Conservation (phyloP, 2,797 vertebrate genomes). For the Bufotes viridis region DNA sequence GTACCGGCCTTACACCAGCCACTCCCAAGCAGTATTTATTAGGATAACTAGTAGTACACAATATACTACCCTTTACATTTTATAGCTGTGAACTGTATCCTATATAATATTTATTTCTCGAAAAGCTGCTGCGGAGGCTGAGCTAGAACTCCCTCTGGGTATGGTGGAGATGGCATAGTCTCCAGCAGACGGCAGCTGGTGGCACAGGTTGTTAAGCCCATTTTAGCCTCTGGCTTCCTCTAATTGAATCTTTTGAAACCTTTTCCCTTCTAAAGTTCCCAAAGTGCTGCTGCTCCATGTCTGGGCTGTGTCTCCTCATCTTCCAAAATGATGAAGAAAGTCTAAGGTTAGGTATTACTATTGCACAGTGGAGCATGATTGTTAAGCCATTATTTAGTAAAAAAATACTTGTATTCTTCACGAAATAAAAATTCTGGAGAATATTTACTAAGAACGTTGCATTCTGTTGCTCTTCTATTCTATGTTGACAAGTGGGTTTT, state of each 20-base stretch:
- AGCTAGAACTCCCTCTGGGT: not conserved
- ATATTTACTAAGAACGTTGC: too few species aligned
- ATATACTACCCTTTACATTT: not conserved
- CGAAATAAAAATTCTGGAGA: too few species aligned
- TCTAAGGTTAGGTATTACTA: not conserved
- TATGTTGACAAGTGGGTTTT: too few species aligned
- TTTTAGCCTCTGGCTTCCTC: not conserved
- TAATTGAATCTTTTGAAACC: not conserved
- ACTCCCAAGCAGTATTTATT: not conserved
- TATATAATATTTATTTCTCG: not conserved
- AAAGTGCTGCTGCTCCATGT: not conserved
- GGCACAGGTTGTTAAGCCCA: not conserved
- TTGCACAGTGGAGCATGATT: not conserved
- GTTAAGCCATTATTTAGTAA: not conserved
- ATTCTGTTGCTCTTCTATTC: too few species aligned
- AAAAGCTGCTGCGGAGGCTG: not conserved
- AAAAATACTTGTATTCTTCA: too few species aligned
- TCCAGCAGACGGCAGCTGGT: not conserved
- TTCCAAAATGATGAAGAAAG: not conserved
- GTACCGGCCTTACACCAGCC: not conserved
- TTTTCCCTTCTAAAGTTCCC: not conserved
- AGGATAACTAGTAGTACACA: not conserved
- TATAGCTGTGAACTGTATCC: not conserved
- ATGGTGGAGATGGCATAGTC: not conserved
- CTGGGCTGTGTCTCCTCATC: not conserved